Conservation (phyloP, 2,888 invertebrate species). For the Latrodectus hesperus region DNA sequence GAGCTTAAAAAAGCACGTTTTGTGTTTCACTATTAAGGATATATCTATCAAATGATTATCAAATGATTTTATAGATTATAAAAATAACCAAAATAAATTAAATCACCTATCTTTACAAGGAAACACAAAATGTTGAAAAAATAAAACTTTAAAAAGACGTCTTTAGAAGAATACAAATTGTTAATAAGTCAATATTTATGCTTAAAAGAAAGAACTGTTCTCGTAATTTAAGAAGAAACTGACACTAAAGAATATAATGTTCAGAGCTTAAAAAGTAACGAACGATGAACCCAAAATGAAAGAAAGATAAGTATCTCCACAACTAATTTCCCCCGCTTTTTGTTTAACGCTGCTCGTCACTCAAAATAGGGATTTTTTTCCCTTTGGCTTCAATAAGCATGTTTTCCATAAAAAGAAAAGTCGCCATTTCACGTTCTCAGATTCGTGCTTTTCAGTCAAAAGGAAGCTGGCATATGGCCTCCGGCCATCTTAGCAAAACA, state of each 20-base stretch:
- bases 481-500: constrained; percentile 34
- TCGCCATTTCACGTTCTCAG: constrained; percentile 2
- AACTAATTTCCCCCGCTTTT: background rate
- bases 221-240: background rate
- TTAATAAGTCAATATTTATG: background rate
- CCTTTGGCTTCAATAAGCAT: background rate
- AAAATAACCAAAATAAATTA: no score
- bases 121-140: no score
- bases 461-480: constrained; percentile 9
- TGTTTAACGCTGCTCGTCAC: background rate
- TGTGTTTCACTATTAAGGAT: no score
- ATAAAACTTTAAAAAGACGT: no score
- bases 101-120: no score
- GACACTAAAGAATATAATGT: background rate
- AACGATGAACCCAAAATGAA: background rate
- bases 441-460: background rate
- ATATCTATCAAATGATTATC: no score
- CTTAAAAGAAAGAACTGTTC: background rate
- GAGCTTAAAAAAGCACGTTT: no score
- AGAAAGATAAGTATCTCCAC: background rate
- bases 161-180: background rate
- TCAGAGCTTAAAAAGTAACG: background rate
- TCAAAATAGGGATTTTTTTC: background rate
- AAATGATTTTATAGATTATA: no score
- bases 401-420: background rate